A percentile compares a stretch with the other conserved stretches of the same genome.
Conservation (phyloP, 2,113 vertebrate species). For the Osmerus eperlanus region DNA sequence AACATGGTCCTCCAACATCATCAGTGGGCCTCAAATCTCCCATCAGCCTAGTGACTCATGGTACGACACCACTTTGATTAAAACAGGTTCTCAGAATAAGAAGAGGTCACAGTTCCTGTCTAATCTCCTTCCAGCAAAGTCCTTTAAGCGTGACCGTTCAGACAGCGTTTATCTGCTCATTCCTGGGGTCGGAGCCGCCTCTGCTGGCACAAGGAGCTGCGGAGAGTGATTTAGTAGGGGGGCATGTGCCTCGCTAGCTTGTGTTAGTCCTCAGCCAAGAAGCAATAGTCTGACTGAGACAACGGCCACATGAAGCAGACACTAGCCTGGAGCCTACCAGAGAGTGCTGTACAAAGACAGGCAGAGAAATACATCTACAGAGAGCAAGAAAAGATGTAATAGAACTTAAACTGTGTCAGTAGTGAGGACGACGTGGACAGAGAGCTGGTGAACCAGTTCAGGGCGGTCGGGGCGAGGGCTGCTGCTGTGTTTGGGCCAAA, state of each 20-base stretch:
- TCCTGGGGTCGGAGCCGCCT: neutral
- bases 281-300: constrained; percentile 25
- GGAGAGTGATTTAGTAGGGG: constrained; percentile 16
- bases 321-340: constrained; percentile 3
- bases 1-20: neutral
- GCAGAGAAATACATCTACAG: constrained; percentile 32
- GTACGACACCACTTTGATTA: constrained; percentile 19
- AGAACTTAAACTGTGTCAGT: constrained; percentile 12
- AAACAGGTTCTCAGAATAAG: constrained; percentile 8
- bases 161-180: no score
- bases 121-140: no score
- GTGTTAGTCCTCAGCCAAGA: constrained; percentile 44
- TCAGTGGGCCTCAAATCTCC: no score
- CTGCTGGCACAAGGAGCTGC: constrained; percentile 3
- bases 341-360: constrained; percentile 18
- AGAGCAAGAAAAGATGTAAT: constrained; percentile 5
- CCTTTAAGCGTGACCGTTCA: no score
- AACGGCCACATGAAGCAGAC: constrained; percentile 4
- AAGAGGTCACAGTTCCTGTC: neutral
- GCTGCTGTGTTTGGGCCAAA: constrained; percentile 11
- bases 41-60: constrained; percentile 2
- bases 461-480: constrained; percentile 22
- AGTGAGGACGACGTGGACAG: constrained; percentile 2
- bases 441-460: constrained; percentile 33
- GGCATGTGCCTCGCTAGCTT: constrained; percentile 32